phyloP scores from a whole-genome alignment of 30 jellyfish, hydroid and myxozoan species.

The Clytia hemisphaerica region DNA sequence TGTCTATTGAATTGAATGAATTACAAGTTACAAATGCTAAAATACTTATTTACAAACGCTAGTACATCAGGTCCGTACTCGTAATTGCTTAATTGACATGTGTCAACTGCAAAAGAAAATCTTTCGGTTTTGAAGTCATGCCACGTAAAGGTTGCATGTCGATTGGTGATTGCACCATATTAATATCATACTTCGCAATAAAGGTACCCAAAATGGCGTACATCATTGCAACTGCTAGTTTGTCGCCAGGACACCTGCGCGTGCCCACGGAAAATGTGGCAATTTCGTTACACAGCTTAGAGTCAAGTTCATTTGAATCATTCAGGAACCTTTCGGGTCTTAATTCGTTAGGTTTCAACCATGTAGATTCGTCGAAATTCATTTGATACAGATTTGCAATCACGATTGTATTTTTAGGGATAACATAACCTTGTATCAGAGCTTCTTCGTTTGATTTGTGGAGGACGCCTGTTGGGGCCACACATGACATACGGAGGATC shows the following conservation, averaged over 20 bases:
- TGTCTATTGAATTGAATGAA: no score
- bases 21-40: no score
- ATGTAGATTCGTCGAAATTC: constrained; percentile 3
- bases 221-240: constrained; percentile 1
- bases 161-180: constrained; percentile 1
- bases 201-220: constrained; percentile 11
- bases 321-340: constrained; percentile 16
- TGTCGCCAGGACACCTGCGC: constrained; percentile 43
- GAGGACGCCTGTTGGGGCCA: constrained; percentile 20
- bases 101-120: no score
- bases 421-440: background rate
- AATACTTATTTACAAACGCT: no score
- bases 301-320: background rate
- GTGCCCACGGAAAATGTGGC: constrained; percentile 17
- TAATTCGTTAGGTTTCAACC: background rate
- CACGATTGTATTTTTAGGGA: constrained; percentile 27
- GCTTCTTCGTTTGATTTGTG: constrained; percentile 13
- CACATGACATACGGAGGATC: constrained; percentile 10
- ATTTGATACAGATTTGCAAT: constrained; percentile 5
- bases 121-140: constrained; percentile 16
- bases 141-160: constrained; percentile 15
- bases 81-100: no score
- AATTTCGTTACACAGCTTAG: background rate
- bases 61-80: no score
- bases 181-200: constrained; percentile 3